Percentiles rank a stretch among this genome's conserved stretches.
phyloP scores from a whole-genome alignment of 2,113 vertebrate species.

The Melanostigma gelatinosum region DNA sequence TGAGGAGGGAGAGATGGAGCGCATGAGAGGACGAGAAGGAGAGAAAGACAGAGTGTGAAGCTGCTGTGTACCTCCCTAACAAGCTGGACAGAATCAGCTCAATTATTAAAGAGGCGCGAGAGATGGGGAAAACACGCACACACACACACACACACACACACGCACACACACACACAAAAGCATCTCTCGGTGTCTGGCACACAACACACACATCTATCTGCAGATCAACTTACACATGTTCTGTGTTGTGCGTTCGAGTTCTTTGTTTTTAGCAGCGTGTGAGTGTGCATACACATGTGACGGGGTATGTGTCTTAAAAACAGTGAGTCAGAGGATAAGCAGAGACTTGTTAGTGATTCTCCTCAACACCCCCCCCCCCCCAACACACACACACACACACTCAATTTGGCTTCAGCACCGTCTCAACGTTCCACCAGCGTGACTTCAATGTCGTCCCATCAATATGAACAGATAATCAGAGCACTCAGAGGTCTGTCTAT shows the following conservation, averaged over 20 bases:
- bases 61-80: conserved; percentile 82
- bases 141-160: conserved; percentile 52
- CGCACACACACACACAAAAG: conserved; percentile 58
- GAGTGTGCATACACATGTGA: conserved; percentile 46
- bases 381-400: conserved; percentile 1
- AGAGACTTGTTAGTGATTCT: conserved; percentile 74
- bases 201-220: conserved; percentile 40
- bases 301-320: conserved; percentile 67
- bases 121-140: conserved; percentile 76
- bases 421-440: conserved; percentile 54
- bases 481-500: conserved; percentile 67
- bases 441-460: conserved; percentile 63
- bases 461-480: conserved; percentile 71
- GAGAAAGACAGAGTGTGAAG: conserved; percentile 72
- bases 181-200: conserved; percentile 60
- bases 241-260: conserved; percentile 11
- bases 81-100: conserved; percentile 84
- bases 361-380: conserved; percentile 37
- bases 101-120: conserved; percentile 83
- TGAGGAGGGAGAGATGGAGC: conserved; percentile 51
- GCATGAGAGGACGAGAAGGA: conserved; percentile 53
- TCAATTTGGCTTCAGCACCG: conserved; percentile 51
- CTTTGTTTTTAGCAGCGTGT: conserved; percentile 43
- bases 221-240: conserved; percentile 50
- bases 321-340: conserved; percentile 74